Base-by-base conservation (phyloP, 2,113 vertebrate species). In the Sceloporus tristichus region DNA sequence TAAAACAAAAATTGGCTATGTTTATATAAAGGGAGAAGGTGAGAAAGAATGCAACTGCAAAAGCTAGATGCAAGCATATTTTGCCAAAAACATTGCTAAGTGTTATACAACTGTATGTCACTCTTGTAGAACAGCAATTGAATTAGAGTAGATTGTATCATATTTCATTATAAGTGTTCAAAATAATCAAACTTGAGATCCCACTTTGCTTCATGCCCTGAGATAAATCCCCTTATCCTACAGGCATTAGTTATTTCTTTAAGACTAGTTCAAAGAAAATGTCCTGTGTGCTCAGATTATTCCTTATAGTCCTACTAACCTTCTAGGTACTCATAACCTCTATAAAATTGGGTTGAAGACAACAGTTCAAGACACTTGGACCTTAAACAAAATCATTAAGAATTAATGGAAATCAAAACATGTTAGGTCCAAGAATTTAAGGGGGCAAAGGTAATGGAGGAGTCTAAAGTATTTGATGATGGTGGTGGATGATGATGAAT, bases 1-100 rank as follows among this genome's bases (percentile, higher is more conserved):
- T 94, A 94, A 93, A 93, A 94, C 89, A 88, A 38, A 88, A 93
- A 79, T n/a, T 87, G 62, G 25, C 29, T 82, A 40, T 3, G 56
- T 81, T 62, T 38, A 38, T 40, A 65, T 11, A 18, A 68, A 5
- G 18, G 2, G 54, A 56, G 11, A 56, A 11, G 8, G 18, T 18
- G 9, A 2, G n/a, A 34, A 4, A 9, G 42, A 34, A 38, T 65
- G 56, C n/a, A 81, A 14, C 68, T 82, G 10, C 5, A 68, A 25
- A 38, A 82, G 40, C 80, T 62, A 16, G 23, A 48, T 65, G 25
- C 53, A n/a, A 9, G 13, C 80, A 68, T 82, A 68, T 16, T 42
- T 82, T 62, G 54, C 54, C 79, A 81, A 38, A 38, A 62, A 18
- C 29, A 19, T 59, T 18, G 59, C 18, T 59, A 29, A 81, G 25